Conservation (phyloP, 2,888 invertebrate species). For the Syrphus vitripennis region DNA sequence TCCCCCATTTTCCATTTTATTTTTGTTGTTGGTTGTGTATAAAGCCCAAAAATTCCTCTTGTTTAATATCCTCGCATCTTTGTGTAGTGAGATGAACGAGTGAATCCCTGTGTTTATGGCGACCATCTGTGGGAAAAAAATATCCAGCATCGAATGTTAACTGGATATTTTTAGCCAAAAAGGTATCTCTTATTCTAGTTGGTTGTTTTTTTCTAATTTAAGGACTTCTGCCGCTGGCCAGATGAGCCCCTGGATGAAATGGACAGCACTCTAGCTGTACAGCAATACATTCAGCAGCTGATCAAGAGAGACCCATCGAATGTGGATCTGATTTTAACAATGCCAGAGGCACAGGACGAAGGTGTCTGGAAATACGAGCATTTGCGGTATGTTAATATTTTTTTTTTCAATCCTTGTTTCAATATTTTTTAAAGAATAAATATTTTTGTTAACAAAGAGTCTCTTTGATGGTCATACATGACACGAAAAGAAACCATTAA, state of each 20-base stretch:
- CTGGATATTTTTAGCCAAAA: neutral
- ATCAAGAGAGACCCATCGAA: slow-evolving; percentile 96
- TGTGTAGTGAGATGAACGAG: neutral
- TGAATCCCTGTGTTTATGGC: slow-evolving; percentile 29
- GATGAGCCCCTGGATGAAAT: slow-evolving; percentile 99
- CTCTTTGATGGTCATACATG: neutral
- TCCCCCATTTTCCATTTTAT: slow-evolving; percentile 38
- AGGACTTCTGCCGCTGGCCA: slow-evolving; percentile 99
- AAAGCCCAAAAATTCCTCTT: neutral
- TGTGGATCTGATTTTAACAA: slow-evolving; percentile 95
- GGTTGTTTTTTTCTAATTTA: slow-evolving; percentile 37
- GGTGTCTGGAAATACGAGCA: slow-evolving; percentile 99
- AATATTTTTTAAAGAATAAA: no score
- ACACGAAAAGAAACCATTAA: neutral
- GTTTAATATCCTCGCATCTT: neutral
- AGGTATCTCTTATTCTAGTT: slow-evolving; percentile 1
- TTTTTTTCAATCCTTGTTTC: neutral
- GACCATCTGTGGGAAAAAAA: neutral
- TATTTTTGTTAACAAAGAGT: neutral
- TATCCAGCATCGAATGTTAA: neutral
- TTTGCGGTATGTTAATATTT: slow-evolving; percentile 85
- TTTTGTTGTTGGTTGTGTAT: neutral
- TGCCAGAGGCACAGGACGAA: slow-evolving; percentile 98
- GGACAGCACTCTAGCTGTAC: slow-evolving; percentile 99
- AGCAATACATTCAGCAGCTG: slow-evolving; percentile 99